Evolutionary conservation across 2,113 vertebrate species (phyloP).

Genomic region (Amphiprion ocellaris): DNA sequence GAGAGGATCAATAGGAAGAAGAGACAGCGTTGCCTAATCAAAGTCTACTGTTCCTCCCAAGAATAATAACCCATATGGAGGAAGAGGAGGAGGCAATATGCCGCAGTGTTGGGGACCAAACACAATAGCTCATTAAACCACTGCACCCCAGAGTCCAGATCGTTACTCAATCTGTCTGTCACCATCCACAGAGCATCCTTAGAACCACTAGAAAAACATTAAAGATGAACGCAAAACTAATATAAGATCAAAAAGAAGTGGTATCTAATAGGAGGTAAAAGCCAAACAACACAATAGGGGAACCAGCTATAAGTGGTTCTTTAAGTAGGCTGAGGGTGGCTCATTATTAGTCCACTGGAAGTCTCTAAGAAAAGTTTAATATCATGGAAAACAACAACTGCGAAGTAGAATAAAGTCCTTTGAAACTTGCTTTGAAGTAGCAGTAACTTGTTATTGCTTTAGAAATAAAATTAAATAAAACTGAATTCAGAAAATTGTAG

Average conservation of each 20-base stretch:
- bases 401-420: neutral
- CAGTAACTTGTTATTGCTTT: no score
- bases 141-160: slow-evolving; percentile 29
- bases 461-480: neutral
- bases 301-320: slow-evolving; percentile 1
- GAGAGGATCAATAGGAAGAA: slow-evolving; percentile 47
- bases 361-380: neutral
- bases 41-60: slow-evolving; percentile 32
- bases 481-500: neutral
- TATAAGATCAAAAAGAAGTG: neutral
- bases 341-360: slow-evolving; percentile 18
- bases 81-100: slow-evolving; percentile 8
- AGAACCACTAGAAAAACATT: neutral
- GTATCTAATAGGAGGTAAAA: slow-evolving; percentile 23
- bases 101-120: slow-evolving; percentile 14
- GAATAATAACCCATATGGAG: slow-evolving; percentile 45
- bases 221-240: neutral
- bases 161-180: slow-evolving; percentile 41
- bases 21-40: slow-evolving; percentile 46
- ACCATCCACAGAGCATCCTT: slow-evolving; percentile 1
- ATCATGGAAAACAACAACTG: neutral
- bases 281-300: slow-evolving; percentile 23
- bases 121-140: slow-evolving; percentile 53
- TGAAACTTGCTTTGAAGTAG: neutral
- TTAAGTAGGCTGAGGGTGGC: slow-evolving; percentile 20